Evolutionary conservation across 2,113 vertebrate species (phyloP).

Genomic region (Octodon degus): DNA sequence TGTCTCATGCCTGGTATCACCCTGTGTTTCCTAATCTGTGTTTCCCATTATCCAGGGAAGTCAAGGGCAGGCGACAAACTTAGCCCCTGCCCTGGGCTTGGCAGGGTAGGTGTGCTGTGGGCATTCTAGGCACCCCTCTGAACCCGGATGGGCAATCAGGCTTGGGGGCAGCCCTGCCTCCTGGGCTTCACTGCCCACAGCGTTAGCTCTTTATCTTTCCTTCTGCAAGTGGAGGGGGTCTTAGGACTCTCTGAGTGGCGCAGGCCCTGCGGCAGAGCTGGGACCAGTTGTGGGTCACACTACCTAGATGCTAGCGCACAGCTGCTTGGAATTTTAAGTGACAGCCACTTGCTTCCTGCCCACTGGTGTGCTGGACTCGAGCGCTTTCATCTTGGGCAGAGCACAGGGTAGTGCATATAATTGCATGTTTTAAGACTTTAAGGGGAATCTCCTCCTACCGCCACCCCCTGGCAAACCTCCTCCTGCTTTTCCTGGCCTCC

Average conservation of each 20-base stretch:
- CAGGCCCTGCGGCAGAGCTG: not conserved
- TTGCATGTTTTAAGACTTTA: constrained; percentile 56
- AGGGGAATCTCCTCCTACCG: not conserved
- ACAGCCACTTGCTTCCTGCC: constrained; percentile 40
- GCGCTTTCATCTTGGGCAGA: constrained; percentile 32
- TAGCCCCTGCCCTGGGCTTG: not conserved
- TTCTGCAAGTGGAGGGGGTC: not conserved
- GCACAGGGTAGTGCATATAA: not conserved
- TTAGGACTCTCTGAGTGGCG: not conserved
- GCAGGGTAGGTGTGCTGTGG: not conserved
- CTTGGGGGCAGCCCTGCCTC: not conserved
- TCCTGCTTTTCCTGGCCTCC: constrained; percentile 28
- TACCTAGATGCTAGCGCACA: constrained; percentile 55
- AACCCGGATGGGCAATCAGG: not conserved
- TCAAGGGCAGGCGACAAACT: not conserved
- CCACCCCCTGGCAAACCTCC: not conserved
- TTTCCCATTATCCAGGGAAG: not conserved
- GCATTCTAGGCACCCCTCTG: not conserved
- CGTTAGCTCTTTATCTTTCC: not conserved
- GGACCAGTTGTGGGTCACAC: not conserved
- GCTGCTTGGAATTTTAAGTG: constrained; percentile 40
- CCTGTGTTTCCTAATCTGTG: accelerated
- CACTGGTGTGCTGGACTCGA: not conserved
- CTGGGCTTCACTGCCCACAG: accelerated
- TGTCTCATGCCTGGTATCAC: not conserved